Conservation (phyloP, 2,888 invertebrate genomes). For the Synanthedon andrenaeformis region DNA sequence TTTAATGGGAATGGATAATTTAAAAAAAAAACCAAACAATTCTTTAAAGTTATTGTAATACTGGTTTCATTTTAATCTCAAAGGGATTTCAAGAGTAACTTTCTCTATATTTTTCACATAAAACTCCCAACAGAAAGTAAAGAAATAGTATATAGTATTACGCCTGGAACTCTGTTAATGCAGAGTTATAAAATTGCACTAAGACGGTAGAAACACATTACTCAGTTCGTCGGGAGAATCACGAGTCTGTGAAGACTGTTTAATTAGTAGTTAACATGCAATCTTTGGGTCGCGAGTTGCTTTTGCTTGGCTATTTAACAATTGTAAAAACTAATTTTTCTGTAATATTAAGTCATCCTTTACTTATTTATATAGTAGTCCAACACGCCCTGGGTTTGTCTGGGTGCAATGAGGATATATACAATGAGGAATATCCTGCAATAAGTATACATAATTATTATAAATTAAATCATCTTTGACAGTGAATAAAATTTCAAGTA, state of each 20-base stretch:
- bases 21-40: too few relatives aligned
- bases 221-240: conserved; percentile 42
- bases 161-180: neutral
- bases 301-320: conserved; percentile 29
- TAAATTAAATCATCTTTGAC: too few relatives aligned
- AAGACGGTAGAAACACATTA: conserved; percentile 26
- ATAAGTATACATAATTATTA: too few relatives aligned
- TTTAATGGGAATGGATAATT: too few relatives aligned
- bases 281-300: conserved; percentile 41
- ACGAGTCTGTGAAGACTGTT: conserved; percentile 48
- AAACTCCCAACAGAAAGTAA: neutral
- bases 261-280: conserved; percentile 63
- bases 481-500: too few relatives aligned
- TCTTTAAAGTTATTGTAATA: too few relatives aligned
- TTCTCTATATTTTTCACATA: neutral
- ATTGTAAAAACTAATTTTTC: neutral
- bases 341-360: neutral
- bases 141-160: neutral
- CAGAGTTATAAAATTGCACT: conserved; percentile 1
- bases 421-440: too few relatives aligned
- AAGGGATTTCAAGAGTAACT: neutral
- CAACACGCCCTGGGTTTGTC: too few relatives aligned
- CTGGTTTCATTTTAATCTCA: too few relatives aligned
- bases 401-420: too few relatives aligned
- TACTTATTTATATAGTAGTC: neutral